Percentiles rank a stretch among this genome's conserved stretches.
Conservation (phyloP, 2,888 invertebrate species). For the Ectobius pallidus region DNA sequence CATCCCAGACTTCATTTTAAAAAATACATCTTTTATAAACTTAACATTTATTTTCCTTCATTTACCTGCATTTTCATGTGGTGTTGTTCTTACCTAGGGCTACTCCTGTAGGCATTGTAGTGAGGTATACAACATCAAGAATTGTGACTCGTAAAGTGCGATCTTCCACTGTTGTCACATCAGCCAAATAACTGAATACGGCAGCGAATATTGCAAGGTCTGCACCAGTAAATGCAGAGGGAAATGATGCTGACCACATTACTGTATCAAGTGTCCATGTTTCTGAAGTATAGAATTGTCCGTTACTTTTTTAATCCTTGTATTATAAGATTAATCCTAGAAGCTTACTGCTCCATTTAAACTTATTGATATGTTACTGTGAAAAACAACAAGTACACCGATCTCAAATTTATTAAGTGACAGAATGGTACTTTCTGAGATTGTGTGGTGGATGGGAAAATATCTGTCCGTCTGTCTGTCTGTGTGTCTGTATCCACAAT, state of each 20-base stretch:
- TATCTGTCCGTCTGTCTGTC: no score
- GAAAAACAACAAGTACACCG: no score
- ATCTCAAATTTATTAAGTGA: no score
- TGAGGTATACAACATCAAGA: slow-evolving; percentile 79
- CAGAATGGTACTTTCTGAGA: no score
- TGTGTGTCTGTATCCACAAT: no score
- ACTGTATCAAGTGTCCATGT: slow-evolving; percentile 77
- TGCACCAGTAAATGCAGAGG: slow-evolving; percentile 77
- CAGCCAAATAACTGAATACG: slow-evolving; percentile 80
- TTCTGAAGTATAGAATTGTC: slow-evolving; percentile 47
- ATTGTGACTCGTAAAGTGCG: slow-evolving; percentile 82
- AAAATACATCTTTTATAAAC: background rate
- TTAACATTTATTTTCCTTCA: background rate
- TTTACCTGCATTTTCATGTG: background rate
- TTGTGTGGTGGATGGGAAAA: no score
- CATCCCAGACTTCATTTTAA: no score
- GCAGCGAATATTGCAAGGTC: slow-evolving; percentile 82
- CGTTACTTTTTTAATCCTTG: background rate
- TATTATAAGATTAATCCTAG: no score
- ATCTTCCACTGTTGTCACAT: slow-evolving; percentile 70
- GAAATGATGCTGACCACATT: slow-evolving; percentile 76
- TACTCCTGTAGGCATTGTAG: slow-evolving; percentile 83
- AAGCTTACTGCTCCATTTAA: no score
- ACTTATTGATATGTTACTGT: no score
- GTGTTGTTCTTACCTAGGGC: slow-evolving; percentile 70